Evolutionary conservation across 2,888 invertebrate species (phyloP).

Genomic region (Balanococcus diminutus): DNA sequence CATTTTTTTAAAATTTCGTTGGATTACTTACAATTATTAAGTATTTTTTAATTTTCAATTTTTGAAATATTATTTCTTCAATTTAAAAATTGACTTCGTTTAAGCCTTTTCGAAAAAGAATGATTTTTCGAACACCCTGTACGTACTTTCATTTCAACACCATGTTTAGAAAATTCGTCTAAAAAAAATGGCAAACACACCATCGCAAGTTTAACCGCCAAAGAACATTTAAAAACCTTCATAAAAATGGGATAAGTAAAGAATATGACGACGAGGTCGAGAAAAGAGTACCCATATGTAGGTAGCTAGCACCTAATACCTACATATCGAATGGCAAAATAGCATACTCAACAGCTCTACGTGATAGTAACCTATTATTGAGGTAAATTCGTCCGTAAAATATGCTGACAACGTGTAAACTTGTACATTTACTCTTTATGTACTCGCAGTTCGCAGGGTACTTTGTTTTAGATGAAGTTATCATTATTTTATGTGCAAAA

Average conservation of each 20-base stretch:
- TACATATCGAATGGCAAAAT: not conserved
- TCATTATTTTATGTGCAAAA: constrained; percentile 14
- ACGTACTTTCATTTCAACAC: not conserved
- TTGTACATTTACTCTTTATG: not conserved
- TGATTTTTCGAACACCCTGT: no score
- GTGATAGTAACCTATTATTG: not conserved
- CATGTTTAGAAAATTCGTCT: not conserved
- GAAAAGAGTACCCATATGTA: not conserved
- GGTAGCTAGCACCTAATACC: no score
- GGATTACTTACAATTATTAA: no score
- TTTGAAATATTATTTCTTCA: no score
- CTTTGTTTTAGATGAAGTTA: constrained; percentile 25
- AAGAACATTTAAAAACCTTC: not conserved
- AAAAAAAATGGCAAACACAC: not conserved
- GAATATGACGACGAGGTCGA: not conserved
- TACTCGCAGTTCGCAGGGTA: not conserved
- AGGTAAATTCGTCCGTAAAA: not conserved
- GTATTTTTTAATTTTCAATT: no score
- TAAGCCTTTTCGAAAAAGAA: no score
- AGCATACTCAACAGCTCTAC: no score
- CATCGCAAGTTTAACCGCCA: not conserved
- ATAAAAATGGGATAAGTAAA: not conserved
- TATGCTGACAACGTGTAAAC: not conserved
- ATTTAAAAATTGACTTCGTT: no score
- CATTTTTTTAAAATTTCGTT: no score